Evolutionary conservation across 2,113 vertebrate genomes (phyloP).

Genomic region (Rallus limicola): DNA sequence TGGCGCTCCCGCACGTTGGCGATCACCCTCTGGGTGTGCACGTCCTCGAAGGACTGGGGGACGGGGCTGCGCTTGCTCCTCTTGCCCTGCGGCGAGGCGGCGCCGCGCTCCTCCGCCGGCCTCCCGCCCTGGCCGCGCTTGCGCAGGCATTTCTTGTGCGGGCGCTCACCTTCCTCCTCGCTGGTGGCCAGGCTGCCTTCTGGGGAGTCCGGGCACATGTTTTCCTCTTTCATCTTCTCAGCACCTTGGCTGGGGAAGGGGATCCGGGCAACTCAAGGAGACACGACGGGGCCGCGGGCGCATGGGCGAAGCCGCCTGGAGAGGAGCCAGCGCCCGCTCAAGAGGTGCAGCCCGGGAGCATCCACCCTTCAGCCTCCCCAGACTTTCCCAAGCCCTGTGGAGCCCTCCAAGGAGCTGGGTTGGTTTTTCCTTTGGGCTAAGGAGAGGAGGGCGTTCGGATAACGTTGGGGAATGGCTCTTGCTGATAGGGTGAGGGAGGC

Average conservation of each 20-base stretch:
- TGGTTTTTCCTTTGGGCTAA: slow-evolving; percentile 56
- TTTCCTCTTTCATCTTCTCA: slow-evolving; percentile 83
- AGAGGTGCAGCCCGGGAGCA: neutral
- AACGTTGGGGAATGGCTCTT: slow-evolving; percentile 49
- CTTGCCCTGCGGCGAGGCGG: slow-evolving; percentile 70
- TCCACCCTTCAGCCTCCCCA: neutral
- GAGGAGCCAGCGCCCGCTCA: neutral
- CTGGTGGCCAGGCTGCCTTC: slow-evolving; percentile 83
- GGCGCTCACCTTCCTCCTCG: slow-evolving; percentile 82
- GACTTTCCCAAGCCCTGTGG: neutral
- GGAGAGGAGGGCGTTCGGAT: slow-evolving; percentile 60
- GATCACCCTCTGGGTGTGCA: slow-evolving; percentile 85
- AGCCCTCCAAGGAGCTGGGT: slow-evolving; percentile 48
- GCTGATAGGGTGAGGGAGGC: slow-evolving; percentile 70
- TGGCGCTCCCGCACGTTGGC: slow-evolving; percentile 89
- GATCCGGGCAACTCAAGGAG: neutral
- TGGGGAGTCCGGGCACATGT: slow-evolving; percentile 81
- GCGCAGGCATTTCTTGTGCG: slow-evolving; percentile 74
- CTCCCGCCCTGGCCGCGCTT: slow-evolving; percentile 80
- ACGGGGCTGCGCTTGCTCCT: slow-evolving; percentile 69
- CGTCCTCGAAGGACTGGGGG: slow-evolving; percentile 82
- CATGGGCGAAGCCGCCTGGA: neutral
- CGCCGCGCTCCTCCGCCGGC: slow-evolving; percentile 35
- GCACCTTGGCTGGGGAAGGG: neutral
- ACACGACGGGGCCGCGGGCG: neutral